Base-by-base conservation (phyloP, 2,113 vertebrate species). In the Nanorana parkeri region DNA sequence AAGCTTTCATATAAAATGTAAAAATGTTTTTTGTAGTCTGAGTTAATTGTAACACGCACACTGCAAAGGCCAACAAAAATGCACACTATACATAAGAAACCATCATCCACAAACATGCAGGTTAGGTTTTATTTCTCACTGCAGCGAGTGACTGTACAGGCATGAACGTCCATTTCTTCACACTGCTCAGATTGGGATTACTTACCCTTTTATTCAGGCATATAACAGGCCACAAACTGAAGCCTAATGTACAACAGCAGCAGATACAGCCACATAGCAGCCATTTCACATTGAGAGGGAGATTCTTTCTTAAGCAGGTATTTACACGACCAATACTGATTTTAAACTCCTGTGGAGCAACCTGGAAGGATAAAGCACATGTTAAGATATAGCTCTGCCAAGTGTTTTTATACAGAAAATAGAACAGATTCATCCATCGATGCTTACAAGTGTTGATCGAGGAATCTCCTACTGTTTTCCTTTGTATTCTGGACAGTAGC, bases 161-260 rank as follows among this genome's bases (percentile, higher is more conserved):
- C 29, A 10, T 56, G 20, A 56, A 15, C 7, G 51, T 7, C 36
- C 28, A 36, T 60, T 15, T n/a, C 47, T 47, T 58, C 20, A 67
- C 21, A 78, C 8, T 36, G n/a, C 29, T 19, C 5, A 26, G 17
- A 21, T n/a, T 56, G n/a, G 16, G 93, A 95, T 95, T 85, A 94
- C 96, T 95, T 85, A 99, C 98, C 92, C 96, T 96, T 93, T 99
- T 99, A 93, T 98, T 99, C 89, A 99, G 96, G 94, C 98, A 99
- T 88, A 99, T 94, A 80, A 99, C 96, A 3, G 98, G 98, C 98
- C 98, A 99, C n/a, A 99, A 92, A 89, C 98, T 99, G 90, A 96
- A 99, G 86, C 98, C 98, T 75, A 98, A 92, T 0, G 97, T 99
- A 90, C 98, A 99, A 91, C 97, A 99, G 88, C 98, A 99, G 89